Evolutionary conservation across 53 echinoderm and acorn worm species (phyloP), one percentile per base, ranked within the genome.

Genomic region (Echinarachnius parma): DNA sequence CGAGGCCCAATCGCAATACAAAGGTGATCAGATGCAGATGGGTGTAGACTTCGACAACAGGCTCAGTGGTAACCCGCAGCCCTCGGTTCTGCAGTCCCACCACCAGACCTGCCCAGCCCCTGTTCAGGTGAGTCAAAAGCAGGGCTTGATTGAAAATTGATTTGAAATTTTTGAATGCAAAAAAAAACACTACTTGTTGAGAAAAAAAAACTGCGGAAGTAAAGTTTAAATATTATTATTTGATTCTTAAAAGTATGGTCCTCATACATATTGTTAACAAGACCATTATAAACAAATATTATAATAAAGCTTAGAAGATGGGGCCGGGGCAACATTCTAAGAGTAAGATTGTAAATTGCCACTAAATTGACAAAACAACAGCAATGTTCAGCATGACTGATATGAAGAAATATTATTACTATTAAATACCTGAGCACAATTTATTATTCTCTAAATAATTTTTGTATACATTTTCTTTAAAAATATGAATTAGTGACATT

Each of bases 21-120:
- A 87, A 56, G 95, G 95, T 23, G 77, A 75, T 2, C 76, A 77
- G 31, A 87, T 78, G 21, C 83, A 90, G 39, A 89, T 89, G 16
- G 93, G 93, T 10, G 90, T 95, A 42, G 90, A 95, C 48, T 95
- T 90, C 48, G 61, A 80, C 50, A 87, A 77, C 57, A 82, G 81
- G 44, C 76, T 95, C 1, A 65, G 69, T 39, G 46, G 62, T 9
- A 87, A 91, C 33, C 95, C 95, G 3, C 90, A 90, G 59, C 81
- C 95, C 32, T 79, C 90, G 3, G 48, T 23, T 45, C 69, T 95
- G 32, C 87, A 85, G 16, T 59, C 84, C 11, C 95, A 95, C 21
- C 87, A 95, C 52, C 67, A 70, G 37, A 82, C 75, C 37, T 87
- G 81, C 75, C 95, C 95, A 48, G 77, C 90, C 9, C 90, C 90